A percentile compares a stretch with the other conserved stretches of the same genome.
These are phyloP conservation scores for Syngnathus acus DNA, from an alignment of 2,797 vertebrate species.

Conservation along the genomic window DNA sequence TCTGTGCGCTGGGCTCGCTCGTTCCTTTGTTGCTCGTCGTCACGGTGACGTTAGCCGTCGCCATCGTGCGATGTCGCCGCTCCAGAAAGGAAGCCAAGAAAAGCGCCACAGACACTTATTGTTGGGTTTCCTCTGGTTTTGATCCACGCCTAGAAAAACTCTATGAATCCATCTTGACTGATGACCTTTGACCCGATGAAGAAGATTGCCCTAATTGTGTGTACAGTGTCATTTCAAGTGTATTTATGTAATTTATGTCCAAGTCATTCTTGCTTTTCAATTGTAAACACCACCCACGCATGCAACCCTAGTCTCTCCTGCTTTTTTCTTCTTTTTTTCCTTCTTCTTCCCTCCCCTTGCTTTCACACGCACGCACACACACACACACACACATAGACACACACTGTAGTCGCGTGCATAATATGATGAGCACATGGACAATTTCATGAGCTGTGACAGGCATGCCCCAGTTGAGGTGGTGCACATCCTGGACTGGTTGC, in stretches of 20 bases:
- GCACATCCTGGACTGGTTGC: background rate
- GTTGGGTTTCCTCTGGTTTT: conserved; percentile 71
- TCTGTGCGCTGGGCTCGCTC: conserved; percentile 60
- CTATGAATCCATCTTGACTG: conserved; percentile 54
- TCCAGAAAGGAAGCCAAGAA: conserved; percentile 59
- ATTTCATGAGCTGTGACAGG: too few species aligned
- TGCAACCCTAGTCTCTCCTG: background rate
- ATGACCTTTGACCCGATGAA: conserved; percentile 48
- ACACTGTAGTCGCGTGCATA: background rate
- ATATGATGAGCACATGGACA: background rate
- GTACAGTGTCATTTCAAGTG: background rate
- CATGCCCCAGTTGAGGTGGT: background rate
- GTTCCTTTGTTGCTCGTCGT: conserved; percentile 59
- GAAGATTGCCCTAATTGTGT: background rate
- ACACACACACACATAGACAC: background rate
- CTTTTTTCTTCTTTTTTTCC: background rate
- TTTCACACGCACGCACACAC: background rate
- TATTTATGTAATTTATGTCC: conserved; percentile 1
- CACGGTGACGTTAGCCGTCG: conserved; percentile 44
- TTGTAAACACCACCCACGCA: background rate
- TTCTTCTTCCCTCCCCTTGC: background rate
- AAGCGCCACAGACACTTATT: conserved; percentile 62
- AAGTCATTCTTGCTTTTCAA: background rate
- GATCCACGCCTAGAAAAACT: conserved; percentile 60
- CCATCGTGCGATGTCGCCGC: conserved; percentile 50